These are phyloP conservation scores for Temnothorax longispinosus DNA, from an alignment of 1,140 invertebrate species.

Conservation along the genomic window DNA sequence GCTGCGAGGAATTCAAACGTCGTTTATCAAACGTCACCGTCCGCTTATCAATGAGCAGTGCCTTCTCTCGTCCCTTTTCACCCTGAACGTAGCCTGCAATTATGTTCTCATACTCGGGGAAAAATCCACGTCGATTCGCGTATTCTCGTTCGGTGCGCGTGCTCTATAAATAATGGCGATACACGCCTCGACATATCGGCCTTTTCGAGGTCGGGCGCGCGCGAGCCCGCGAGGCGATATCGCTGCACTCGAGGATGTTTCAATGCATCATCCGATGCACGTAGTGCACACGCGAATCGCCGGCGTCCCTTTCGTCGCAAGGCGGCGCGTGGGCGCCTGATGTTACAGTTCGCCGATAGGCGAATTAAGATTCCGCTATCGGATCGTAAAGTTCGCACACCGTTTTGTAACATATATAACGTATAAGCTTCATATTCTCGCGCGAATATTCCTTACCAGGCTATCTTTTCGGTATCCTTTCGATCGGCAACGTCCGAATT, in stretches of 20 bases:
- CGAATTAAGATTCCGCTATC: slow-evolving; percentile 38
- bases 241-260: slow-evolving; percentile 3
- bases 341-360: slow-evolving; percentile 18
- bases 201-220: slow-evolving; percentile 40
- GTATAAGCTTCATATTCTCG: not conserved
- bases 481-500: slow-evolving; percentile 17
- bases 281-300: not conserved
- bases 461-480: not conserved
- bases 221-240: slow-evolving; percentile 13
- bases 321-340: slow-evolving; percentile 12
- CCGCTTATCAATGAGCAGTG: slow-evolving; percentile 31
- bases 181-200: slow-evolving; percentile 35
- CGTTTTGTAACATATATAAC: not conserved
- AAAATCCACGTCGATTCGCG: slow-evolving; percentile 34
- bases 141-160: not conserved
- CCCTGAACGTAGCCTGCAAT: slow-evolving; percentile 21
- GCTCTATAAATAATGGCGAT: slow-evolving; percentile 50
- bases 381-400: slow-evolving; percentile 14
- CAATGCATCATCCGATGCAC: slow-evolving; percentile 26
- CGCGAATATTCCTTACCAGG: not conserved
- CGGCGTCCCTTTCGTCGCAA: not conserved
- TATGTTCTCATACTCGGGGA: slow-evolving; percentile 41
- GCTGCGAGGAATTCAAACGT: slow-evolving; percentile 15
- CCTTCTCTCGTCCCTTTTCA: slow-evolving; percentile 18
- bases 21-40: slow-evolving; percentile 40